phyloP scores from a whole-genome alignment of 2,888 invertebrate species.

The Drosophila pullipes region DNA sequence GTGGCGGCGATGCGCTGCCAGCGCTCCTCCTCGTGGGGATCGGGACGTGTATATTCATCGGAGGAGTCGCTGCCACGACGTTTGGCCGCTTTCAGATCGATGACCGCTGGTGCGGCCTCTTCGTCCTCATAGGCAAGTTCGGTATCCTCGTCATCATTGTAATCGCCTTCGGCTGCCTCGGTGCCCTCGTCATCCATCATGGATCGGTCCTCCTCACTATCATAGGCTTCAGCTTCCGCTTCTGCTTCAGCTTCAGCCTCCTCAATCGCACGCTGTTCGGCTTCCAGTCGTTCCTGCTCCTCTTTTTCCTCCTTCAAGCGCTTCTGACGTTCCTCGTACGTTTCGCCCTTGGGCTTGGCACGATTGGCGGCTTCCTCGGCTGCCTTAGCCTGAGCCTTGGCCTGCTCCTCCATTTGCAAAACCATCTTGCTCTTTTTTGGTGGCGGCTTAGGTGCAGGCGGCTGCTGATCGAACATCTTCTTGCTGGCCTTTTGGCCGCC shows the following conservation, averaged over 20 bases:
- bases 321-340: slow-evolving; percentile 83
- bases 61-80: slow-evolving; percentile 83
- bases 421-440: slow-evolving; percentile 84
- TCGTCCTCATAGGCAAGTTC: slow-evolving; percentile 57
- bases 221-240: slow-evolving; percentile 63
- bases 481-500: slow-evolving; percentile 83
- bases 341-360: slow-evolving; percentile 82
- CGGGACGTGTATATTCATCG: slow-evolving; percentile 83
- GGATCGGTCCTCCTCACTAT: slow-evolving; percentile 62
- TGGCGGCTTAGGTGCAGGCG: slow-evolving; percentile 82
- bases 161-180: slow-evolving; percentile 72
- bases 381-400: slow-evolving; percentile 83
- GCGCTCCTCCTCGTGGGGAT: slow-evolving; percentile 82
- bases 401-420: slow-evolving; percentile 84
- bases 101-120: slow-evolving; percentile 62
- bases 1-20: slow-evolving; percentile 84
- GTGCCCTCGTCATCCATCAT: slow-evolving; percentile 68
- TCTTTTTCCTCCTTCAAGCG: slow-evolving; percentile 82
- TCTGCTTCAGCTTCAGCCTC: slow-evolving; percentile 79
- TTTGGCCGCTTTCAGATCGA: slow-evolving; percentile 69
- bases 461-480: slow-evolving; percentile 84
- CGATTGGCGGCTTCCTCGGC: slow-evolving; percentile 82
- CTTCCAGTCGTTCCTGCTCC: slow-evolving; percentile 81
- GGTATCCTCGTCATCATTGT: slow-evolving; percentile 60
- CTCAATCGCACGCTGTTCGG: slow-evolving; percentile 79